Base-by-base conservation (phyloP, 1,140 invertebrate genomes). In the Lanistes nyassanus region DNA sequence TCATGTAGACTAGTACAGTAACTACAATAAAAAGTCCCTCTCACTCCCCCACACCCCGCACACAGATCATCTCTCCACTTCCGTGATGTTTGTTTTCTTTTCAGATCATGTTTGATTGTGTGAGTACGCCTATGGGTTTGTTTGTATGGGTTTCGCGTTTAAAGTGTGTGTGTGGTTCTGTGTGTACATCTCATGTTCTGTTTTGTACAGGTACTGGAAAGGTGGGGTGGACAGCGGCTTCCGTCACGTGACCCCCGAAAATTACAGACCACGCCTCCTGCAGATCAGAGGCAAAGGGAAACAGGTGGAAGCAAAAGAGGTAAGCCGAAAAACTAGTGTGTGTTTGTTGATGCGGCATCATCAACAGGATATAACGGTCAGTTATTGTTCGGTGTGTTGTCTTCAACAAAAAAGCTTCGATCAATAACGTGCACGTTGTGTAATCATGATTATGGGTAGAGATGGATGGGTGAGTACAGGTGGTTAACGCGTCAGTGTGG, bases 231-330 rank as follows among this genome's bases (percentile, higher is more conserved):
- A 87, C 6, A 88, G 86, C 53, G 92, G 92, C 4, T 90, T 93
- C 76, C 86, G 88, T 58, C 88, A 91, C 60, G 90, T 92, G 2
- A 87, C 82, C 26, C 88, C 91, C 67, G 85, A 88, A 21, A 83
- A 86, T 29, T 90, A 91, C 79, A 85, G 88, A 73, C 90, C 92
- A 13, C 89, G 91, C 4, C 86, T 97, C 60, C 94, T 94, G 83
- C 91, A 93, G 66, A 84, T 87, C 77, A 60, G 70, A 67, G 81
- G 82, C 11, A 74, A 76, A 6, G 81, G 76, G 64, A 80, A 80
- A 60, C 68, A 72, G 13, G 76, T 87, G 1, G n/a, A 65, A 13
- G 80, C 87, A 7, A 81, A 74, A 51, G 80, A 88, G 84, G 86
- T 88, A 60, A 81, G 66, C 3, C 42, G 42, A 47, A 16, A n/a